Base-by-base conservation (phyloP, 2,888 invertebrate genomes). In the Pseudococcus longispinus region DNA sequence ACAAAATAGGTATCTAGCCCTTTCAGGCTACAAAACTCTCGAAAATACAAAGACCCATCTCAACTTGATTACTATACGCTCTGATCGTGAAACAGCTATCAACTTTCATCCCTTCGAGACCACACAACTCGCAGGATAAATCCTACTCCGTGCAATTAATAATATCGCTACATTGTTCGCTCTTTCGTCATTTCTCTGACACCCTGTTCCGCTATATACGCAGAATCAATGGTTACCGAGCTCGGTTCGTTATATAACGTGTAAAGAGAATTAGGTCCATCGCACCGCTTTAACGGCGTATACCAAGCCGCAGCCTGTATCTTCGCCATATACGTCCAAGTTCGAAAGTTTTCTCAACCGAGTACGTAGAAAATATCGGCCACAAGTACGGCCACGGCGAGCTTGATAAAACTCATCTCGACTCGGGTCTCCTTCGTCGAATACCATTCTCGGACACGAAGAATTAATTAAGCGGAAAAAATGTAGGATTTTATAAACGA, bases 251-350 rank as follows among this genome's bases (percentile, higher is more conserved):
- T 60, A 60, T 60, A 60, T 60, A 60, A 60, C 60, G 60, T 60
- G 23, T 60, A 60, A 60, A 60, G 60, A 60, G 60, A 60, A 60
- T 60, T 60, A 60, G 60, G 60, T 60, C 60, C 60, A 60, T 60
- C 60, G 23, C 9, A 60, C 60, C 23, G 60, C 60, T 20, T 37
- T 37, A 9, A 8, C 60, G 11, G 60, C 11, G 60, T 60, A 23
- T 60, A 60, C 20, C 23, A 60, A 23, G 9, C 60, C 23, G 23
- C 60, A 60, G 60, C 60, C 60, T 60, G 23, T 23, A 51, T 23
- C 9, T 60, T 60, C 60, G 9, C 60, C 60, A 60, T 60, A 60
- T 60, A 60, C 60, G 60, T 20, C 60, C 60, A 23, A 60, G 60
- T 60, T 60, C 23, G 60, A 60, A 60, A 60, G 60, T 60, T 60